These are phyloP conservation scores for Uloborus diversus DNA, from an alignment of 1,140 invertebrate genomes.

Conservation along the genomic window DNA sequence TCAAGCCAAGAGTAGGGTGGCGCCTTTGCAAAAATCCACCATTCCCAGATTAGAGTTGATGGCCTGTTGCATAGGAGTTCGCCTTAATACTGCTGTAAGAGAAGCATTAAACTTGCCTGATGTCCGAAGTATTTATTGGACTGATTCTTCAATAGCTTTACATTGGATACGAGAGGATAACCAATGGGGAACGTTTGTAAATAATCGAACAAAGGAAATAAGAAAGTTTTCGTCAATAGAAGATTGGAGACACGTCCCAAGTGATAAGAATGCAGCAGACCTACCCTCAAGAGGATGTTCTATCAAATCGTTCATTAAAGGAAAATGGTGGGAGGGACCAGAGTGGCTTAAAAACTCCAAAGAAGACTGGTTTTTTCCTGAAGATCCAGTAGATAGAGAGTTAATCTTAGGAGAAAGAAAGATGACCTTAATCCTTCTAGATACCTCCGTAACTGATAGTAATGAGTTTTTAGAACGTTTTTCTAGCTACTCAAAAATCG, in stretches of 20 bases:
- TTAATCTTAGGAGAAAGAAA: no score
- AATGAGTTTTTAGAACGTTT: no score
- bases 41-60: slow-evolving; percentile 20
- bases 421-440: no score
- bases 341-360: slow-evolving; percentile 1
- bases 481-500: no score
- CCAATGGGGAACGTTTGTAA: slow-evolving; percentile 22
- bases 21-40: slow-evolving; percentile 10
- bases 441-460: no score
- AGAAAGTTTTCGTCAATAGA: neutral
- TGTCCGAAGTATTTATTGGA: slow-evolving; percentile 13
- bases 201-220: slow-evolving; percentile 11
- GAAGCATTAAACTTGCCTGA: neutral
- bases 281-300: neutral
- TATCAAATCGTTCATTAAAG: neutral
- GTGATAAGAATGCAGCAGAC: neutral
- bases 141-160: slow-evolving; percentile 15
- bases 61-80: neutral
- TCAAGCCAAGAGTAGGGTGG: slow-evolving; percentile 7
- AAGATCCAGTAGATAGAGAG: no score
- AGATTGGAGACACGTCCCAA: neutral
- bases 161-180: slow-evolving; percentile 14
- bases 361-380: slow-evolving; percentile 4
- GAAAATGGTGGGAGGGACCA: slow-evolving; percentile 16
- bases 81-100: neutral